Conservation (phyloP, 2,113 vertebrate genomes). For the Oxyura jamaicensis region DNA sequence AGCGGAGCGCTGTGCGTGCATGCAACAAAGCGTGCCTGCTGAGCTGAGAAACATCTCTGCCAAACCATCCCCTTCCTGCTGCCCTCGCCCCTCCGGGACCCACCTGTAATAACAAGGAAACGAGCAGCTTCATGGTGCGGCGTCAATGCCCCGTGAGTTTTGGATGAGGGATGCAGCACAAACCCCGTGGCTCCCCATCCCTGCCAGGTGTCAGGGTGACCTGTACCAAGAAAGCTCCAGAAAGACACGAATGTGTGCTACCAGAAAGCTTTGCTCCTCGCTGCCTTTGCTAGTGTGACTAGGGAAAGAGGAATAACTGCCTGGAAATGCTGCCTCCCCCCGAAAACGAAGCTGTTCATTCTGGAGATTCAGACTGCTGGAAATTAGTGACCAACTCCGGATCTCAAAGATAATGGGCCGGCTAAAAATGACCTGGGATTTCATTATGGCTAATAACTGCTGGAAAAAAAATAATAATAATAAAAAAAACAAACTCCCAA, state of each 20-base stretch:
- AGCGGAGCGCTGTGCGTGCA: background rate
- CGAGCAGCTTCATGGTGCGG: background rate
- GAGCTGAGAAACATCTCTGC: background rate
- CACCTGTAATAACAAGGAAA: background rate
- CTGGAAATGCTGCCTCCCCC: rapidly evolving
- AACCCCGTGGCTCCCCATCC: background rate
- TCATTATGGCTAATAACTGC: background rate
- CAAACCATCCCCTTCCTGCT: rapidly evolving
- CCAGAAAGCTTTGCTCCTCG: no score
- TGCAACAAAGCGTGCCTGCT: background rate
- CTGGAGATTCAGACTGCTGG: background rate
- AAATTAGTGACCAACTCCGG: background rate
- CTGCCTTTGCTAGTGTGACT: no score
- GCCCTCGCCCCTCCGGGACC: background rate
- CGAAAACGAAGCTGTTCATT: background rate
- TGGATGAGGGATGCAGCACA: rapidly evolving
- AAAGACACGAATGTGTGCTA: background rate
- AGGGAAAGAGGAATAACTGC: background rate
- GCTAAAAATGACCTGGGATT: slow-evolving; percentile 19
- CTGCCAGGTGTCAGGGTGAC: background rate
- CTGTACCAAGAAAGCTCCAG: background rate
- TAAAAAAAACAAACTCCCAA: background rate
- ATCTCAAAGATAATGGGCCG: background rate
- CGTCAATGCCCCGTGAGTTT: background rate
- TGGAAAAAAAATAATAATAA: background rate